Evolutionary conservation across 2,113 vertebrate species (phyloP), one percentile per base, ranked within the genome.

Genomic region (Oceanodroma tethys): DNA sequence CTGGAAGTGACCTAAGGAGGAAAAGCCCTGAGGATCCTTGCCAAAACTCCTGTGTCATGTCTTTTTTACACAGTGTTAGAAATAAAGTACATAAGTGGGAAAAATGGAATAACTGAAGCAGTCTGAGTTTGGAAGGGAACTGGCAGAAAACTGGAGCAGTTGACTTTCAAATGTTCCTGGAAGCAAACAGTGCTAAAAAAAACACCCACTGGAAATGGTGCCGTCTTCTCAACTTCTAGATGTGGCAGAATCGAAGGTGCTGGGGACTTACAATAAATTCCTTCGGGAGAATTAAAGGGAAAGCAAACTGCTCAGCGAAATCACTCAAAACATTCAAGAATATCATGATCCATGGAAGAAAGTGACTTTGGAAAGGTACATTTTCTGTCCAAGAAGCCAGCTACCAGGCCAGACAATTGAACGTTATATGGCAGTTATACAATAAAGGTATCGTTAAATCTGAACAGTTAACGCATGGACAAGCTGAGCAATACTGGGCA

Each of bases 141-240:
- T 92, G 67, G 47, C 80, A 93, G 76, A 93, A 74, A 95, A 40
- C 52, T 81, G 68, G 23, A 93, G 52, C 76, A 88, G 90, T 91
- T 92, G 92, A 88, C 63, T 92, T 94, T 92, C 60, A 93, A 84
- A 95, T 91, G 76, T 97, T 97, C 94, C 94, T 97, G 97, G 94
- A 96, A 95, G 47, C 30, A 72, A 95, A 36, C 0, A 0, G 30
- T 68, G 27, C 18, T 88, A 52, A 86, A 95, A 92, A 82, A 70
- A 19, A 4, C 10, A 79, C 68, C 68, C 36, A 19, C 19, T 95
- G 88, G 79, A 95, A 96, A 91, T 45, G 48, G 30, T 87, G 62
- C 55, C 7, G 2, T 87, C 72, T 86, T 79, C 83, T 84, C 76
- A 52, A 34, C n/a, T 52, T n/a, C 47, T 94, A 3, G 16, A 50